phyloP scores from a whole-genome alignment of 2,113 vertebrate species.

The Pseudorasbora parva region DNA sequence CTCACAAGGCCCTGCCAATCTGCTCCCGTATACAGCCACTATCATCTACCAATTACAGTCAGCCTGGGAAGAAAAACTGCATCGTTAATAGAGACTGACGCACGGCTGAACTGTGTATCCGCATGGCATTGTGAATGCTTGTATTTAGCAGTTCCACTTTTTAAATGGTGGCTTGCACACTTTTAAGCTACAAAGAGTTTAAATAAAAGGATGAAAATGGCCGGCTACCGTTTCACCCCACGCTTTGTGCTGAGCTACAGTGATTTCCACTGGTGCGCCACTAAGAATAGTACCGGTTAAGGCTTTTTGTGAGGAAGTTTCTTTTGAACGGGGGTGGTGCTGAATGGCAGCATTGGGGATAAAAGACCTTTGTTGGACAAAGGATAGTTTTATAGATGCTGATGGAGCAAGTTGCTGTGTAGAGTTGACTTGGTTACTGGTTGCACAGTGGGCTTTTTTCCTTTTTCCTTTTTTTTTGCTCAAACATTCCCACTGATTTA shows the following conservation, averaged over 20 bases:
- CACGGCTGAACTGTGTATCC: not conserved
- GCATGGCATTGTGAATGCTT: not conserved
- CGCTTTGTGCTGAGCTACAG: constrained; percentile 43
- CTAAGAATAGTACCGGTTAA: constrained; percentile 48
- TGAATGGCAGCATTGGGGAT: constrained; percentile 53
- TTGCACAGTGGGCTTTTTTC: constrained; percentile 25
- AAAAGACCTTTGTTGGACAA: constrained; percentile 57
- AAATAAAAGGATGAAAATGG: constrained; percentile 30
- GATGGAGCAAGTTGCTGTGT: constrained; percentile 47
- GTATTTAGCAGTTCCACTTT: constrained; percentile 15
- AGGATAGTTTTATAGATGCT: constrained; percentile 57
- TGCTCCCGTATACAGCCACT: constrained; percentile 22
- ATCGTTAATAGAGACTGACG: not conserved
- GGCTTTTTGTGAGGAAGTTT: constrained; percentile 55
- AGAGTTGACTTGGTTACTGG: constrained; percentile 46
- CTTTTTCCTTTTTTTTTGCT: not conserved
- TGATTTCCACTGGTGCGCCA: constrained; percentile 19
- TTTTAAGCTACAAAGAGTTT: not conserved
- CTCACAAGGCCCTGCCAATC: constrained; percentile 59
- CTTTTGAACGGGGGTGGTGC: constrained; percentile 53
- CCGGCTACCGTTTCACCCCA: constrained; percentile 7
- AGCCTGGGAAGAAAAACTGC: constrained; percentile 29
- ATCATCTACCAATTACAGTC: constrained; percentile 36
- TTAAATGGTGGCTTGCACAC: not conserved
- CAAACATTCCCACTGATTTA: not conserved